Evolutionary conservation across 2,888 invertebrate species (phyloP), one percentile per base, ranked within the genome.

Genomic region (Lordiphosa andalusiaca): DNA sequence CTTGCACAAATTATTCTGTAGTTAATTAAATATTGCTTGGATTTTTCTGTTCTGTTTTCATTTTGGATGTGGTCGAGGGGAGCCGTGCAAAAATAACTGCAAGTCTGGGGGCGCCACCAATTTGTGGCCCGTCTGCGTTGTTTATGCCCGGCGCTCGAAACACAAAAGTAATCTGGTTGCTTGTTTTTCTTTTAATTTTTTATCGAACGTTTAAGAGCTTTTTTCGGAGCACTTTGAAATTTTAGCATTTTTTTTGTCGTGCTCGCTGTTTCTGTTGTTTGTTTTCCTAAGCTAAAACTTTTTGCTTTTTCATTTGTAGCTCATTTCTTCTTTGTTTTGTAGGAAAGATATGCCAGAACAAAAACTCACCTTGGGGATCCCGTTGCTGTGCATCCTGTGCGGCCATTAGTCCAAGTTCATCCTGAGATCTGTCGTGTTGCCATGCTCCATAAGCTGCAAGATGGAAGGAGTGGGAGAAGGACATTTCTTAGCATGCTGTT

Each of bases 331-430:
- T 54, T 46, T 47, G 7, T 67, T 68, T 56, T 64, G 37, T 76
- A 56, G 54, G 53, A 71, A 57, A 62, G 6, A 33, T 44, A 33
- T 59, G 50, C 66, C 67, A 69, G 56, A 68, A 68, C 68, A 83
- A 83, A 76, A 86, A 87, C 95, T 94, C 95, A 96, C 96, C 96
- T 96, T 96, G 95, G 90, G 95, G 94, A 91, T 96, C 96, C 91
- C 95, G 93, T 90, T 95, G 95, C 85, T 90, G 90, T 84, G 89
- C 89, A 91, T 91, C 95, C 91, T 94, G 95, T 89, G 95, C 94
- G 89, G 94, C 93, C 92, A 95, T 93, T 88, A 93, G 93, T 87
- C 85, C 77, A 72, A 95, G 93, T 92, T 96, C 95, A 88, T 96
- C 96, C 91, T 95, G 95, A 93, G 93, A 92, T 91, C 93, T 91